Percentiles rank a stretch among this genome's conserved stretches.
Conservation (phyloP, 2,113 vertebrate species). For the Petrocephalus microphthalmus region DNA sequence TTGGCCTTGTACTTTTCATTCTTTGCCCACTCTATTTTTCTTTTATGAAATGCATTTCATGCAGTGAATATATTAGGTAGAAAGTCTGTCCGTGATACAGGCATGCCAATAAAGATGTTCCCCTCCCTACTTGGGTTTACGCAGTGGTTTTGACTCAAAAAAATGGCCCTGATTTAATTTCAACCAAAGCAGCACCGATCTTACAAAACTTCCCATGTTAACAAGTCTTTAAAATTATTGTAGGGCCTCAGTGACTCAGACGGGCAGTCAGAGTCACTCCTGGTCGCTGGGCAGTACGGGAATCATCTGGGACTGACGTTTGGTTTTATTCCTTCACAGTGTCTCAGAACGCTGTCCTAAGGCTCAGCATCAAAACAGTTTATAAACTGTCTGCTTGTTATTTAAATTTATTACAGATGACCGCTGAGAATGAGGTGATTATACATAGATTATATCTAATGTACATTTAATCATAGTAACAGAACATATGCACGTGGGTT, state of each 20-base stretch:
- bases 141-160: not conserved
- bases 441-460: conserved; percentile 4
- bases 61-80: not conserved
- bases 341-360: not conserved
- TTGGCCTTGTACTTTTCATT: conserved; percentile 1
- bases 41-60: not conserved
- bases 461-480: conserved; percentile 2
- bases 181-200: not conserved
- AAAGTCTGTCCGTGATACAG: not conserved
- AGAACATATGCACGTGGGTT: not conserved
- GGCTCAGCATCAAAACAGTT: not conserved
- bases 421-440: not conserved
- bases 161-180: not conserved
- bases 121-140: not conserved
- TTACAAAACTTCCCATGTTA: not conserved
- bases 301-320: not conserved
- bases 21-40: not conserved
- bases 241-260: not conserved
- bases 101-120: not conserved
- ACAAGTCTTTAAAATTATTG: not conserved
- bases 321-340: not conserved
- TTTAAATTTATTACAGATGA: conserved; percentile 1
- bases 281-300: not conserved
- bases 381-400: not conserved
- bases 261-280: not conserved